Conservation (phyloP, 2,797 vertebrate genomes). For the Vespertilio murinus region DNA sequence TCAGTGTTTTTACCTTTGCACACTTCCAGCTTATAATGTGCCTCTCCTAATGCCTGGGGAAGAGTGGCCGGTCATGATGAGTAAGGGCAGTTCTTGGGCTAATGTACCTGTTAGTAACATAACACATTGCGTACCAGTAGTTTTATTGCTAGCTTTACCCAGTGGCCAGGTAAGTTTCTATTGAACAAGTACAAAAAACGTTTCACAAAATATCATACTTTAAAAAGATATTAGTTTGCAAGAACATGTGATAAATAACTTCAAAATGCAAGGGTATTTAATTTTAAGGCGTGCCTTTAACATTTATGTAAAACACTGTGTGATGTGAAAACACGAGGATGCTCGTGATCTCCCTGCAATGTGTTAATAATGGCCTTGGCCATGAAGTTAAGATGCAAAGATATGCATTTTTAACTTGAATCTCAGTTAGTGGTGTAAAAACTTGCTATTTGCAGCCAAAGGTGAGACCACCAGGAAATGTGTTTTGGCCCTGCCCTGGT, state of each 20-base stretch:
- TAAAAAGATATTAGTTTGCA: too few species aligned
- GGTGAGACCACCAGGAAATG: neutral
- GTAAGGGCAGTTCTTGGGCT: neutral
- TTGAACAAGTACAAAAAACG: too few species aligned
- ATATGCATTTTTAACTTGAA: neutral
- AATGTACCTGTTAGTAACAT: neutral
- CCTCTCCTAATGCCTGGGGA: neutral
- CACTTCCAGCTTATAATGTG: neutral
- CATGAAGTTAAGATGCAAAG: neutral
- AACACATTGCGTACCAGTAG: too few species aligned
- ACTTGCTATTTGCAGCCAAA: neutral
- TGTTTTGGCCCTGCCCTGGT: neutral
- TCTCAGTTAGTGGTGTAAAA: slow-evolving; percentile 34
- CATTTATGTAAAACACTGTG: too few species aligned
- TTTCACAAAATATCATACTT: too few species aligned
- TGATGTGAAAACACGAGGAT: too few species aligned
- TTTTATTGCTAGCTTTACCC: too few species aligned
- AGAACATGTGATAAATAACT: too few species aligned
- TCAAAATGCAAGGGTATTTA: too few species aligned
- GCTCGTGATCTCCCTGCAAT: too few species aligned
- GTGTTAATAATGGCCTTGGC: neutral
- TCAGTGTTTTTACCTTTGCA: neutral
- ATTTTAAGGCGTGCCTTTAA: too few species aligned
- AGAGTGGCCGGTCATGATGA: neutral
- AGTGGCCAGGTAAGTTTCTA: too few species aligned